Percentiles rank a stretch among this genome's conserved stretches.
Conservation (phyloP, 2,888 invertebrate genomes). For the Nymphalis c-album region DNA sequence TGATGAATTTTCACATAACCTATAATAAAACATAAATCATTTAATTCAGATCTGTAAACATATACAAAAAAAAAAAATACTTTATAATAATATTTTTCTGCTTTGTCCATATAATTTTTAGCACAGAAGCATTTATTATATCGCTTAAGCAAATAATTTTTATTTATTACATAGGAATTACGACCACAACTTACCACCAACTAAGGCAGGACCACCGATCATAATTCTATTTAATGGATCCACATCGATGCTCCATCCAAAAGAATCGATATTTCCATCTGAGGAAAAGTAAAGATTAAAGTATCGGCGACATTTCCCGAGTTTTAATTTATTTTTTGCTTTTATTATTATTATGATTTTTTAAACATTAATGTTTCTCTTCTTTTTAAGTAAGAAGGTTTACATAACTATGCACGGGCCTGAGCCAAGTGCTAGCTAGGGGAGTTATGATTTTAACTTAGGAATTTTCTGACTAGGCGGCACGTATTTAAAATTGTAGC, state of each 20-base stretch:
- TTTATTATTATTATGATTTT: too few relatives aligned
- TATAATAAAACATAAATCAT: neutral
- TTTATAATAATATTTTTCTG: too few relatives aligned
- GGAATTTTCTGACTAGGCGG: too few relatives aligned
- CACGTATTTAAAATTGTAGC: too few relatives aligned
- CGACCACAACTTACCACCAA: constrained; percentile 3
- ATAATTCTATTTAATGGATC: neutral
- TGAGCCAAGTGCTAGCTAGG: too few relatives aligned
- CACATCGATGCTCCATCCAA: constrained; percentile 25
- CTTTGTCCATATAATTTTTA: neutral
- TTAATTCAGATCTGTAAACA: neutral
- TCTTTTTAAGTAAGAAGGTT: too few relatives aligned
- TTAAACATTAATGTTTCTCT: too few relatives aligned
- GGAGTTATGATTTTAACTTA: too few relatives aligned
- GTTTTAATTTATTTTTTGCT: neutral
- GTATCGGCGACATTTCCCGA: neutral
- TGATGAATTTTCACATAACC: constrained; percentile 11
- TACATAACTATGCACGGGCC: too few relatives aligned
- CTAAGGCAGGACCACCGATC: constrained; percentile 10
- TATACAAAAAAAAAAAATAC: neutral
- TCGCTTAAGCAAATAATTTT: too few relatives aligned
- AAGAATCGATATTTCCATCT: constrained; percentile 13
- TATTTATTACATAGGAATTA: too few relatives aligned
- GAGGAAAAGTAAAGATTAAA: neutral
- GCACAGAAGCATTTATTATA: too few relatives aligned